Evolutionary conservation across 2,888 invertebrate species (phyloP).

Genomic region (Leucophenga montana): DNA sequence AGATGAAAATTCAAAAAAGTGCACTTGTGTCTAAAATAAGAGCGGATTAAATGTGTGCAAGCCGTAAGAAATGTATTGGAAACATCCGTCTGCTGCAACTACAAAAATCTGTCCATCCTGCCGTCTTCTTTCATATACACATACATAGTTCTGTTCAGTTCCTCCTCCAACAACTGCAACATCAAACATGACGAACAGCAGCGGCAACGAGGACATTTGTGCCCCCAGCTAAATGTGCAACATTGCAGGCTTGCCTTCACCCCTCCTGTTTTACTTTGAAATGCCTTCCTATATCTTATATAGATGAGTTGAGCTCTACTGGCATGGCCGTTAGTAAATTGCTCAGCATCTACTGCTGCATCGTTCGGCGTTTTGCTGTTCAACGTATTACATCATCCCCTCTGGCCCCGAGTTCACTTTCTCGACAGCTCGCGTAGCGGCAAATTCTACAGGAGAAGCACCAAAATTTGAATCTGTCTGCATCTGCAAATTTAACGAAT

Average conservation of each 20-base stretch:
- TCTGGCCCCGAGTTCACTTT: too few species aligned
- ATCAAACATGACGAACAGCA: constrained; percentile 37
- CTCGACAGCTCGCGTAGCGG: constrained; percentile 27
- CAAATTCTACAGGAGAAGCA: constrained; percentile 51
- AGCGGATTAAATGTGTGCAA: constrained; percentile 69
- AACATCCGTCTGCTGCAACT: constrained; percentile 71
- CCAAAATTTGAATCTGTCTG: constrained; percentile 68
- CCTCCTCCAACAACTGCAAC: constrained; percentile 49
- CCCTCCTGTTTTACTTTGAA: constrained; percentile 40
- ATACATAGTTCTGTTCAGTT: constrained; percentile 31
- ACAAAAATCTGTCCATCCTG: constrained; percentile 45
- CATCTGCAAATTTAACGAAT: constrained; percentile 68
- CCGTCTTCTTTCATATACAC: background rate
- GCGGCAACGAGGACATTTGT: constrained; percentile 57
- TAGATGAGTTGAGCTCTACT: constrained; percentile 46
- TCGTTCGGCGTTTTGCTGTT: constrained; percentile 32
- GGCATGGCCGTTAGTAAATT: constrained; percentile 14
- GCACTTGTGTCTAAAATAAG: constrained; percentile 42
- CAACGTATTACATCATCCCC: background rate
- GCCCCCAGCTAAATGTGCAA: constrained; percentile 62
- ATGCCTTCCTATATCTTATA: constrained; percentile 27
- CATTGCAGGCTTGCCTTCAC: constrained; percentile 57
- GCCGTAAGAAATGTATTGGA: constrained; percentile 65
- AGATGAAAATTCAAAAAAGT: constrained; percentile 34
- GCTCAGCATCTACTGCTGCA: too few species aligned